Conservation (phyloP, 2,797 vertebrate species). For the Scolopax bukidnonensis region DNA sequence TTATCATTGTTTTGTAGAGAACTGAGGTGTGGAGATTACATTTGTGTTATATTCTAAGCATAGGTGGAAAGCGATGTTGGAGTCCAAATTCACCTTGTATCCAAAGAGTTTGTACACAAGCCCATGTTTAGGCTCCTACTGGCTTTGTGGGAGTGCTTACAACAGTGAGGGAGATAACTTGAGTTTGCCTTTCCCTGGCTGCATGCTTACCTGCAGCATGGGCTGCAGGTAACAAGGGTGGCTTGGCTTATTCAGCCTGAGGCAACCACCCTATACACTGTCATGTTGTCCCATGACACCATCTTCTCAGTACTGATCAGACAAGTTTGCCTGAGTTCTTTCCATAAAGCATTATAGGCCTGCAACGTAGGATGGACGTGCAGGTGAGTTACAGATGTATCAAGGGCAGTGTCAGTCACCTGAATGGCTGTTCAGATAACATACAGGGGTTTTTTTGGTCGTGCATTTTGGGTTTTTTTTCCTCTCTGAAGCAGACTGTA, state of each 20-base stretch:
- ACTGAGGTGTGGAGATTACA: neutral
- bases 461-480: neutral
- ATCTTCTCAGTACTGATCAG: neutral
- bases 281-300: neutral
- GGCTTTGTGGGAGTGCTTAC: neutral
- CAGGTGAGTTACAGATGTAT: neutral
- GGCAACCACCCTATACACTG: neutral
- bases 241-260: neutral
- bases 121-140: neutral
- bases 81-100: neutral
- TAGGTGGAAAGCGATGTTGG: neutral
- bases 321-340: neutral
- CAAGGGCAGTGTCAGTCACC: neutral
- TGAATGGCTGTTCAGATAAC: neutral
- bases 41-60: neutral
- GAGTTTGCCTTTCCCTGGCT: neutral
- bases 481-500: accelerated
- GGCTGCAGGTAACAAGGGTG: neutral
- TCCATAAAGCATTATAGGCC: neutral
- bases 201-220: neutral
- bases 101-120: neutral
- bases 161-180: neutral
- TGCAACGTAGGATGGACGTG: neutral
- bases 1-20: neutral
- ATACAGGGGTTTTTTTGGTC: accelerated